Evolutionary conservation across 2,797 vertebrate genomes (phyloP), one percentile per base, ranked within the genome.

Genomic region (Manis pentadactyla): DNA sequence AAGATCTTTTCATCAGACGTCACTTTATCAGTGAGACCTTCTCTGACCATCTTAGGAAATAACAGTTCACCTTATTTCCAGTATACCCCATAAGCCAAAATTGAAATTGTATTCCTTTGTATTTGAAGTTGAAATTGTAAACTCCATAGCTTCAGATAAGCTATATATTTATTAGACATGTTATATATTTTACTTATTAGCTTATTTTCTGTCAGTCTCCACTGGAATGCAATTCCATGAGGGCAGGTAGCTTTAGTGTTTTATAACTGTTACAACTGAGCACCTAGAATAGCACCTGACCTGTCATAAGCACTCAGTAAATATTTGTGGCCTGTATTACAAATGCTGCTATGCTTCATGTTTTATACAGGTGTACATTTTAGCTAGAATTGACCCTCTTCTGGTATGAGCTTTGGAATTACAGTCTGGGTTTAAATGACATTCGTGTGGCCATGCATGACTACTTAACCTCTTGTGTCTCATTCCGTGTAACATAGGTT

Each of bases 401-500:
- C 34, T 46, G 2, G 12, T 85, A 68, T 77, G 21, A 83, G 18
- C 29, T 31, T 46, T 63, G 18, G 31, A 92, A 91, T 90, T 61
- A 37, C 3, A 75, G 2, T 93, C 37, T 79, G 21, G 11, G 10
- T 90, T 94, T 51, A 82, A 18, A 73, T 74, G 55, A 29, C 10
- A 4, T 59, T 83, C 59, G 0, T 71, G 6, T 96, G 39, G 91
- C 61, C 21, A 87, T 85, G 31, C 7, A 78, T 46, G 68, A 10
- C 13, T 73, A 92, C 23, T 94, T 94, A 55, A n/a, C 31, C 77
- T 90, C 34, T 82, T 95, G 25, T 63, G 49, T 73, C 69, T 96
- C 34, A 57, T 9, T 27, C 37, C 64, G 17, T 61, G 39, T 87
- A 37, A 82, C 69, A 39, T 73, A 87, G 77, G 29, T 73, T 78